These are phyloP conservation scores for Lithophane semibrunnea DNA, from an alignment of 2,888 invertebrate species.

Conservation along the genomic window DNA sequence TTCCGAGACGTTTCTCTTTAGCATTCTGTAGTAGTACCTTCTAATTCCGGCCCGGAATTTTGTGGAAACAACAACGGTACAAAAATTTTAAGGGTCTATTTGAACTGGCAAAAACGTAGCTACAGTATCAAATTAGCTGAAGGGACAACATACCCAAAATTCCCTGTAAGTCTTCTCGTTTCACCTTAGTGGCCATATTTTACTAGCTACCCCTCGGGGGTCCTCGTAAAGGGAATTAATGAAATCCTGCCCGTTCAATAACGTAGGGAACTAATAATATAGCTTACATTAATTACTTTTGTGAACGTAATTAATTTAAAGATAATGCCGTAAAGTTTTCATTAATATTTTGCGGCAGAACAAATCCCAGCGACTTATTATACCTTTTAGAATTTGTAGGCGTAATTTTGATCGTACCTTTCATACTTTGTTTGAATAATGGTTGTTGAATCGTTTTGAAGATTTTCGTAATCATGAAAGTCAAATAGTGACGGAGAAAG, in stretches of 20 bases:
- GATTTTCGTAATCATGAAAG: slow-evolving; percentile 54
- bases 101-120: slow-evolving; percentile 41
- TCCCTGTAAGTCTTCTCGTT: slow-evolving; percentile 61
- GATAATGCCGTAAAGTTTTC: slow-evolving; percentile 56
- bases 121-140: slow-evolving; percentile 68
- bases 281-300: slow-evolving; percentile 63
- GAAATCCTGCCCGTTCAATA: slow-evolving; percentile 71
- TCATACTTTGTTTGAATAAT: slow-evolving; percentile 53
- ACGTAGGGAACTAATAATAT: slow-evolving; percentile 65
- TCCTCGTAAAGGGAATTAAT: slow-evolving; percentile 77
- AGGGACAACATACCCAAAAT: slow-evolving; percentile 67
- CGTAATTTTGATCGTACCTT: slow-evolving; percentile 58
- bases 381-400: slow-evolving; percentile 48
- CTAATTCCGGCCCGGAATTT: slow-evolving; percentile 45
- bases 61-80: slow-evolving; percentile 40
- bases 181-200: slow-evolving; percentile 70
- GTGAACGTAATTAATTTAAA: slow-evolving; percentile 62
- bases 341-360: slow-evolving; percentile 52
- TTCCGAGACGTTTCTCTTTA: slow-evolving; percentile 27
- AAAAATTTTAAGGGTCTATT: slow-evolving; percentile 45
- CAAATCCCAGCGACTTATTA: slow-evolving; percentile 43
- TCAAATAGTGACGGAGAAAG: slow-evolving; percentile 41
- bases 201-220: slow-evolving; percentile 66
- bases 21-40: slow-evolving; percentile 26
- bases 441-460: slow-evolving; percentile 44